Percentiles rank a stretch among this genome's conserved stretches.
Evolutionary conservation across 2,888 invertebrate species (phyloP).

Genomic region (Stenoptilia bipunctidactyla): DNA sequence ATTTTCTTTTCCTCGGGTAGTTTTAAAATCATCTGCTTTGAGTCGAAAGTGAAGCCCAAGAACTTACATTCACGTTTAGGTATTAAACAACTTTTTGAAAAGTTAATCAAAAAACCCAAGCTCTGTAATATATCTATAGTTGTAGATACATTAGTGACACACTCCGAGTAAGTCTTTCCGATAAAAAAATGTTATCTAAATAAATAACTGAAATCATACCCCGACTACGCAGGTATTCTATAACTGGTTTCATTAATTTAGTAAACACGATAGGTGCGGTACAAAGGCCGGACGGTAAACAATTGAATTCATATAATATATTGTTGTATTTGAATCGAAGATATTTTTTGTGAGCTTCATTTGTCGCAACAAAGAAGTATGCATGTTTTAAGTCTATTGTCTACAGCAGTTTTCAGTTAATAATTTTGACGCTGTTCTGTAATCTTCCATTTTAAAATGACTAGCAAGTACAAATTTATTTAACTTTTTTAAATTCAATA

Average conservation of each 20-base stretch:
- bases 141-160: background rate
- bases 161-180: too few species aligned
- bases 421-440: slow-evolving; percentile 3
- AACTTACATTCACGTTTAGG: background rate
- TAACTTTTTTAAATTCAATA: slow-evolving; percentile 7
- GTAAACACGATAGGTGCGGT: slow-evolving; percentile 1
- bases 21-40: background rate
- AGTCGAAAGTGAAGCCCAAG: background rate
- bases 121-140: background rate
- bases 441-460: slow-evolving; percentile 7
- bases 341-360: background rate
- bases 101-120: slow-evolving; percentile 1
- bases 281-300: slow-evolving; percentile 1
- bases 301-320: background rate
- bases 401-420: too few species aligned
- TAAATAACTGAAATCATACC: background rate
- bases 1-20: background rate
- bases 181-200: too few species aligned
- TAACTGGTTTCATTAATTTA: slow-evolving; percentile 1
- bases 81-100: background rate
- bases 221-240: background rate
- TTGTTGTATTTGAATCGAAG: slow-evolving; percentile 1
- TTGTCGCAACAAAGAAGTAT: slow-evolving; percentile 1
- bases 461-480: slow-evolving; percentile 4
- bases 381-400: slow-evolving; percentile 5